These are phyloP conservation scores for Alentia gelatinosa DNA, from an alignment of 2,888 invertebrate species.

Conservation along the genomic window DNA sequence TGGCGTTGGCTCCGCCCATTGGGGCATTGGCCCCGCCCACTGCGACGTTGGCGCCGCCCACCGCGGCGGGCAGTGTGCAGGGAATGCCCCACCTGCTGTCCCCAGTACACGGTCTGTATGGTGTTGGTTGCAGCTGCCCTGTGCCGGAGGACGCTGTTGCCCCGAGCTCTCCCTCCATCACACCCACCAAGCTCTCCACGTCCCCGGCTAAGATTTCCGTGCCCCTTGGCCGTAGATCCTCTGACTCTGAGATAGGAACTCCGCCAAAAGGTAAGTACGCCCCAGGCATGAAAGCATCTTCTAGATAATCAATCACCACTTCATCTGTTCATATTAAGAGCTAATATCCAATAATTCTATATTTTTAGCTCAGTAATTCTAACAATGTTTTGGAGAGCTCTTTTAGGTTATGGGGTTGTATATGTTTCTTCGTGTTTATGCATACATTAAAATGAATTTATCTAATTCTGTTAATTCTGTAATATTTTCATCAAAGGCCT, in stretches of 20 bases:
- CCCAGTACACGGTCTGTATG: conserved; percentile 66
- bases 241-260: conserved; percentile 95
- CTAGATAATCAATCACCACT: too few relatives aligned
- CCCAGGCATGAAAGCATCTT: too few relatives aligned
- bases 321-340: too few relatives aligned
- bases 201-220: conserved; percentile 83
- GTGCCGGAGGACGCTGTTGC: conserved; percentile 74
- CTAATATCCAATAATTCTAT: too few relatives aligned
- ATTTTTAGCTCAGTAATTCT: too few relatives aligned
- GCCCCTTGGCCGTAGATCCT: conserved; percentile 87
- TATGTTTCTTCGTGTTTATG: too few relatives aligned
- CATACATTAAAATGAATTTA: too few relatives aligned
- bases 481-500: not conserved
- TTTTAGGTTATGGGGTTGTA: too few relatives aligned
- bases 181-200: conserved; percentile 78
- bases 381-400: too few relatives aligned
- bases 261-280: conserved; percentile 91
- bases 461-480: not conserved
- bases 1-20: not conserved
- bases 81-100: conserved; percentile 29
- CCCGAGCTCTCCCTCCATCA: conserved; percentile 67
- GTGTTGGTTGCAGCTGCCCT: conserved; percentile 77
- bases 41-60: conserved; percentile 49
- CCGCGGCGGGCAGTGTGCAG: conserved; percentile 47
- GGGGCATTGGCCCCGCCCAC: not conserved